Evolutionary conservation across 2,113 vertebrate genomes (phyloP), one percentile per base, ranked within the genome.

Genomic region (Psephotus haematonotus): DNA sequence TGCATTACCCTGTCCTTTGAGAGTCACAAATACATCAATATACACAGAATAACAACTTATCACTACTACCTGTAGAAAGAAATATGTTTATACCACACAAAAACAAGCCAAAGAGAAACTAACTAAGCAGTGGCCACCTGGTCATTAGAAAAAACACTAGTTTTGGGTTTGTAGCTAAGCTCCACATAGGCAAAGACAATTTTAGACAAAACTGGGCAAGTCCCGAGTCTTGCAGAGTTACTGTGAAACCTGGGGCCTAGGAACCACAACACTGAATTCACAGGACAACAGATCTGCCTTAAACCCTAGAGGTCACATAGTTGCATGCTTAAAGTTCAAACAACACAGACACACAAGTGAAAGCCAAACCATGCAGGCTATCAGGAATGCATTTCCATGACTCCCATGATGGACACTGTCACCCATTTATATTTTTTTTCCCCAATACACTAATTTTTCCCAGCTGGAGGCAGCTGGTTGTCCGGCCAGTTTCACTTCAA

Each of bases 111-210:
- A 78, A 57, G 44, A 7, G 29, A 85, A 79, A 71, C 57, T 31
- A 74, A 39, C 13, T 57, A 53, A 55, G n/a, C 20, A 77, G 50
- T 2, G 79, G 35, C 11, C 24, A 50, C 3, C 7, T 8, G 5
- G 5, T 50, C 19, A 17, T 23, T 35, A 59, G 22, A 24, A 57
- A 70, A 82, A 62, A 47, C 1, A 1, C 3, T 2, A 0, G 4
- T 9, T 65, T 74, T 22, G 49, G 3, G 6, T 39, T 74, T 84
- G 55, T 31, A 87, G 62, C 29, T 29, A 29, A 84, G 50, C 19
- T 75, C 65, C 39, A 10, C 3, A 6, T 2, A 74, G 35, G 44
- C 67, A 72, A 69, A 83, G 44, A 60, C 63, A 93, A 20, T 15
- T 70, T 94, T 25, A 91, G 76, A 77, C 67, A 80, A 68, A 82